phyloP scores from a whole-genome alignment of 2,113 vertebrate species.

The Menura novaehollandiae region DNA sequence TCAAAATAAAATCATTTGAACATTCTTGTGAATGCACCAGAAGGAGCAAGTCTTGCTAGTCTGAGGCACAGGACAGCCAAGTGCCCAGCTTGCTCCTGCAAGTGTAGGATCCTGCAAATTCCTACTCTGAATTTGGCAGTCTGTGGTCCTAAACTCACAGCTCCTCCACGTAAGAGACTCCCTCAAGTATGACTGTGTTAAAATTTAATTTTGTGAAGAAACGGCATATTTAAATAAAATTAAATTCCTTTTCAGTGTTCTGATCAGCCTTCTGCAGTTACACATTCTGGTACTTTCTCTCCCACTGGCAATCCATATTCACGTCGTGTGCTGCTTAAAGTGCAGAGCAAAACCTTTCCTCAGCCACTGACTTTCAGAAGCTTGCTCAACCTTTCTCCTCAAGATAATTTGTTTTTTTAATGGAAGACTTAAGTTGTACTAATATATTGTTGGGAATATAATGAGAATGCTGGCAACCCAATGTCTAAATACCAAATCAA shows the following conservation, averaged over 20 bases:
- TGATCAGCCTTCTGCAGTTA: background rate
- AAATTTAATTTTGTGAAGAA: background rate
- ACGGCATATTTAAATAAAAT: background rate
- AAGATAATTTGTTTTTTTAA: background rate
- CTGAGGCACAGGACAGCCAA: background rate
- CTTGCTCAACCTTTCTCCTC: background rate
- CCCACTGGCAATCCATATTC: background rate
- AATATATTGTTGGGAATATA: background rate
- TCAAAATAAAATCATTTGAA: background rate
- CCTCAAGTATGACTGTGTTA: background rate
- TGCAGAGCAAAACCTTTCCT: constrained; percentile 19
- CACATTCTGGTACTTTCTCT: background rate
- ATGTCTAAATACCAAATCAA: background rate
- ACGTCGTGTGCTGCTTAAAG: background rate
- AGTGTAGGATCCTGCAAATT: background rate
- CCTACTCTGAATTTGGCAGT: background rate
- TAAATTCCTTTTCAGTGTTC: background rate
- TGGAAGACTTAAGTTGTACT: background rate
- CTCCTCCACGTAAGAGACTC: background rate
- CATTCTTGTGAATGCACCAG: background rate
- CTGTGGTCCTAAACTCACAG: background rate
- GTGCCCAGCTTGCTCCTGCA: background rate
- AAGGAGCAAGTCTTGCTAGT: background rate
- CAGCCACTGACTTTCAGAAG: background rate
- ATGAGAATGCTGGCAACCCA: background rate